These are phyloP conservation scores for Sycophaga agraensis DNA, from an alignment of 1,140 invertebrate genomes.

Conservation along the genomic window DNA sequence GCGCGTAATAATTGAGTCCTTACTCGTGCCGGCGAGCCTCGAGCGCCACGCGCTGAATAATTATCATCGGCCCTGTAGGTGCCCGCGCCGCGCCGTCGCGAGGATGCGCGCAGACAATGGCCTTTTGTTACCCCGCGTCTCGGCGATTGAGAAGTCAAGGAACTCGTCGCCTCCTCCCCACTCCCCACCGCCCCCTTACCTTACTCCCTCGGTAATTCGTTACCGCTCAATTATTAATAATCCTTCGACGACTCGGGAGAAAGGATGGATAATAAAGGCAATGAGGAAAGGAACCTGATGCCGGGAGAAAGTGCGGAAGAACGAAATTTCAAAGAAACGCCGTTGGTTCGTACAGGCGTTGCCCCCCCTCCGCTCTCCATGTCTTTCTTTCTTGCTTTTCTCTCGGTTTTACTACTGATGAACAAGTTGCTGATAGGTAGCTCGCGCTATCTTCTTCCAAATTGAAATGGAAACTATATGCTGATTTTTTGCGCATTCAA, in stretches of 20 bases:
- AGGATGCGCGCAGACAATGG: constrained; percentile 22
- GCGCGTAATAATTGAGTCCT: constrained; percentile 22
- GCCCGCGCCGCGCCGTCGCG: not conserved
- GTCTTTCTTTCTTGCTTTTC: not conserved
- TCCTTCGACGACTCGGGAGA: not conserved
- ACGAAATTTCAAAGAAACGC: not conserved
- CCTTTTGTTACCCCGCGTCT: constrained; percentile 20
- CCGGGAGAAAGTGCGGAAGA: not conserved
- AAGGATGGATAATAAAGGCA: not conserved
- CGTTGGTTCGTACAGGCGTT: no score
- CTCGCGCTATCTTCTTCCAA: not conserved
- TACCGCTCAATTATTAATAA: constrained; percentile 25
- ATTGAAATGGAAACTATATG: constrained; percentile 7
- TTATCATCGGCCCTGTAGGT: constrained; percentile 20
- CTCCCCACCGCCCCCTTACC: not conserved
- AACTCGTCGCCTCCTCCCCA: constrained; percentile 2
- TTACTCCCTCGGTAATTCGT: constrained; percentile 18
- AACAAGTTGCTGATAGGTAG: not conserved
- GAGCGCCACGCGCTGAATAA: constrained; percentile 14
- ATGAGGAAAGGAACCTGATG: constrained; percentile 5
- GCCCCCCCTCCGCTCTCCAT: constrained; percentile 10
- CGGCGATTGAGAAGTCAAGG: constrained; percentile 10
- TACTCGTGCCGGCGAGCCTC: not conserved
- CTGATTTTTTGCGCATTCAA: not conserved
- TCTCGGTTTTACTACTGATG: not conserved